A percentile compares a stretch with the other conserved stretches of the same genome.
Conservation (phyloP, 2,888 invertebrate genomes). For the Synergus gifuensis region DNA sequence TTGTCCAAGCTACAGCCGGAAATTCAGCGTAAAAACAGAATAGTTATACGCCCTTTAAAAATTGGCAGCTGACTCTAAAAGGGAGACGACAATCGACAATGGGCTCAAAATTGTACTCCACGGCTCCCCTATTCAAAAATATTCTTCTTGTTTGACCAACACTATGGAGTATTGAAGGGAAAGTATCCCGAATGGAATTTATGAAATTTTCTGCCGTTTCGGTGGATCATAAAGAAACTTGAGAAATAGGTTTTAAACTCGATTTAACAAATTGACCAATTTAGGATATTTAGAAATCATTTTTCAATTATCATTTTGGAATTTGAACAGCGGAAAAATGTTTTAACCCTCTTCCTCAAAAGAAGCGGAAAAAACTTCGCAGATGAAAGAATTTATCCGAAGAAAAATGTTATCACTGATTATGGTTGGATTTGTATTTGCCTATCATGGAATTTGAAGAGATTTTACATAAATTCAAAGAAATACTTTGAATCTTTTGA, state of each 20-base stretch:
- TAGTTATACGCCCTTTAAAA: constrained; percentile 32
- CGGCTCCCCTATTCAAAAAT: constrained; percentile 13
- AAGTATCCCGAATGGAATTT: neutral
- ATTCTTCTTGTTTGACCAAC: constrained; percentile 25
- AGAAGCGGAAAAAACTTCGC: no score
- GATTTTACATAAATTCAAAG: no score
- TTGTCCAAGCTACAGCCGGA: constrained; percentile 11
- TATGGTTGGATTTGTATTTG: no score
- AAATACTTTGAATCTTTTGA: no score
- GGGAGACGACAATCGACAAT: constrained; percentile 30
- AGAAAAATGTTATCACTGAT: no score
- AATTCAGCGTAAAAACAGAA: constrained; percentile 1
- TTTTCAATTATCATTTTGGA: neutral
- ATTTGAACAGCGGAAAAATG: no score
- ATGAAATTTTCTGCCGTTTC: constrained; percentile 17
- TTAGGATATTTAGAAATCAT: constrained; percentile 16
- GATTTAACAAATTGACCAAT: constrained; percentile 10
- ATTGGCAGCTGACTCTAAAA: constrained; percentile 31
- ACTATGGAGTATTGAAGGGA: neutral
- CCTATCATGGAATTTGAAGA: no score
- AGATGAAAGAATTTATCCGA: no score
- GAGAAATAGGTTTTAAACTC: constrained; percentile 5
- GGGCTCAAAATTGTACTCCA: constrained; percentile 32
- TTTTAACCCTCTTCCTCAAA: no score
- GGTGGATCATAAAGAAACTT: neutral